These are phyloP conservation scores for Helicoverpa zea DNA, from an alignment of 1,140 invertebrate species.

Conservation along the genomic window DNA sequence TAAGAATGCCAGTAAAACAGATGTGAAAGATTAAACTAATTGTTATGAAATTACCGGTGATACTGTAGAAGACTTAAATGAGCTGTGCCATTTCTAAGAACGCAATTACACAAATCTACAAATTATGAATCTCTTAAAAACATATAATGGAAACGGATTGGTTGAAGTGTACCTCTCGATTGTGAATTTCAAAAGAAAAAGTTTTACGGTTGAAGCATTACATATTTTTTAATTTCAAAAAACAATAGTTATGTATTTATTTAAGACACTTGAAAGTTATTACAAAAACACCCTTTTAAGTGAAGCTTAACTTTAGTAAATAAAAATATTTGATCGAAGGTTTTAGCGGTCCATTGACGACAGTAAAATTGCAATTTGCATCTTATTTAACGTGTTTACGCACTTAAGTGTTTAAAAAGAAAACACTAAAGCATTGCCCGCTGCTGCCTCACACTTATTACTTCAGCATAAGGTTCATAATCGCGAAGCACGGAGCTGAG, in stretches of 20 bases:
- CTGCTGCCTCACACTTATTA: neutral
- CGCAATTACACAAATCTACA: neutral
- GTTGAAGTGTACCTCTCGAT: neutral
- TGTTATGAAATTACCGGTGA: slow-evolving; percentile 6
- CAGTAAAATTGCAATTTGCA: slow-evolving; percentile 37
- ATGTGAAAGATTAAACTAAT: slow-evolving; percentile 12
- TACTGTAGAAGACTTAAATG: neutral
- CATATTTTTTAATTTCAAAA: too few relatives aligned
- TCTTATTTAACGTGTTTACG: neutral
- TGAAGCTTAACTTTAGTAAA: neutral
- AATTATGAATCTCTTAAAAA: too few relatives aligned
- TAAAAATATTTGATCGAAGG: slow-evolving; percentile 43
- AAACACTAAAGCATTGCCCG: neutral
- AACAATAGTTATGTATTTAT: too few relatives aligned
- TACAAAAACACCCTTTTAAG: neutral
- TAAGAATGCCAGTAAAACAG: slow-evolving; percentile 17
- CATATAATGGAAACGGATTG: too few relatives aligned
- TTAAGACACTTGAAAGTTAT: neutral
- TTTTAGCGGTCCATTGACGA: slow-evolving; percentile 41
- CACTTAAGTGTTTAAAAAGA: slow-evolving; percentile 16
- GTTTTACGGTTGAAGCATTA: neutral
- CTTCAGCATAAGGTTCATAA: neutral
- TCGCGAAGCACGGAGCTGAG: neutral
- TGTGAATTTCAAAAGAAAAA: neutral
- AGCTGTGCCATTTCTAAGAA: neutral